These are phyloP conservation scores for Condylura cristata DNA, from an alignment of 2,113 vertebrate species.

Conservation along the genomic window DNA sequence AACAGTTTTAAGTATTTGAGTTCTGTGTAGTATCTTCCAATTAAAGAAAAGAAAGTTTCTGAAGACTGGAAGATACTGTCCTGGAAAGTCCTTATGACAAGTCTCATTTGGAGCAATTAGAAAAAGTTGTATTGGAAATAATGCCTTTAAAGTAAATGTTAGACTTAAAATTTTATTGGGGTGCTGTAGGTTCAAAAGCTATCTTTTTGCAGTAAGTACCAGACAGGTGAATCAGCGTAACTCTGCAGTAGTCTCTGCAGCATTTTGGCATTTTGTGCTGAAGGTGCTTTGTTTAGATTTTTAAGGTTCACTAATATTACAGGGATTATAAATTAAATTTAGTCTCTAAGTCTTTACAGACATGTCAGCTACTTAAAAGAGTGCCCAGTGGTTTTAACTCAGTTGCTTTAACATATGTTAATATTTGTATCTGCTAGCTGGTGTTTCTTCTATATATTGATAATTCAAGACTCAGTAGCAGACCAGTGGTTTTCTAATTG, in stretches of 20 bases:
- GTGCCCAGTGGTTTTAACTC: not conserved
- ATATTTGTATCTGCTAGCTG: not conserved
- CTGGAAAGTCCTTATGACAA: not conserved
- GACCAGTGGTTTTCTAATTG: not conserved
- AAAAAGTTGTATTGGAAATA: constrained; percentile 33
- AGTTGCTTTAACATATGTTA: not conserved
- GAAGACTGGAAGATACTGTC: not conserved
- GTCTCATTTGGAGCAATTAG: not conserved
- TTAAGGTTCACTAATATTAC: not conserved
- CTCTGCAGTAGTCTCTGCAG: not conserved
- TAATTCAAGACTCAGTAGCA: not conserved
- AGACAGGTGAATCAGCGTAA: not conserved
- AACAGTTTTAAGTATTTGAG: constrained; percentile 64
- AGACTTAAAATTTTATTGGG: not conserved
- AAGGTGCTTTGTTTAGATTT: not conserved
- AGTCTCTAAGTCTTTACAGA: constrained; percentile 25
- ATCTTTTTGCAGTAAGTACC: not conserved
- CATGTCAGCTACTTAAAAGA: not conserved
- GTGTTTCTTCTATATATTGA: not conserved
- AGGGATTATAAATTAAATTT: constrained; percentile 6
- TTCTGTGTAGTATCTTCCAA: constrained; percentile 64
- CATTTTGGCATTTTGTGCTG: not conserved
- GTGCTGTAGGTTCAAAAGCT: not conserved
- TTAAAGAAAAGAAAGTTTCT: constrained; percentile 30
- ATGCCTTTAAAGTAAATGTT: constrained; percentile 48